phyloP scores from a whole-genome alignment of 2,113 vertebrate species.

The Morone chrysops region DNA sequence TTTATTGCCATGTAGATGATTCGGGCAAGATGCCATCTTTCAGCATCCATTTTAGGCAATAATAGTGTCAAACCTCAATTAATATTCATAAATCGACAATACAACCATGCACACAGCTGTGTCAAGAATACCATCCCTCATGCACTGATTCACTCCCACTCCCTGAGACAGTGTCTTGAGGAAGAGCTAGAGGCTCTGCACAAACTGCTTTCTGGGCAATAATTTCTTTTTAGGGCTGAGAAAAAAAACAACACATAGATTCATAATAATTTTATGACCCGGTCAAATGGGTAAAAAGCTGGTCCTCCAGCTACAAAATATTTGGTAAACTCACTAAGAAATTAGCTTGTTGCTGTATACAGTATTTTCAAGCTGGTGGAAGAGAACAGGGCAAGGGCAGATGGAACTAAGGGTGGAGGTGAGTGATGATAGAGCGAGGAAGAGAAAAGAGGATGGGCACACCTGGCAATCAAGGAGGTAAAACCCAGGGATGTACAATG shows the following conservation, averaged over 20 bases:
- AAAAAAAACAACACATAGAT: slow-evolving; percentile 41
- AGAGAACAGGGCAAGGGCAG: slow-evolving; percentile 27
- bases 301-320: slow-evolving; percentile 43
- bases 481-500: no score
- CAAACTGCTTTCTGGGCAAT: slow-evolving; percentile 54
- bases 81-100: slow-evolving; percentile 79
- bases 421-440: slow-evolving; percentile 15
- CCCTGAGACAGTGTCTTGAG: slow-evolving; percentile 33
- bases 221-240: slow-evolving; percentile 33
- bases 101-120: slow-evolving; percentile 60
- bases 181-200: slow-evolving; percentile 45
- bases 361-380: slow-evolving; percentile 11
- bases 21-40: slow-evolving; percentile 69
- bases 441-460: neutral
- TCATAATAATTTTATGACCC: slow-evolving; percentile 64
- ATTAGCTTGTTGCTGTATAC: slow-evolving; percentile 35
- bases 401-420: neutral
- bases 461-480: neutral
- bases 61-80: slow-evolving; percentile 78
- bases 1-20: slow-evolving; percentile 68
- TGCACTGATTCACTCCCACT: slow-evolving; percentile 49
- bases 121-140: slow-evolving; percentile 58
- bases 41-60: slow-evolving; percentile 72
- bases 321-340: slow-evolving; percentile 43
- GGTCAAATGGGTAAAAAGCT: slow-evolving; percentile 29